Conservation (phyloP, 2,113 vertebrate genomes). For the Theropithecus gelada region DNA sequence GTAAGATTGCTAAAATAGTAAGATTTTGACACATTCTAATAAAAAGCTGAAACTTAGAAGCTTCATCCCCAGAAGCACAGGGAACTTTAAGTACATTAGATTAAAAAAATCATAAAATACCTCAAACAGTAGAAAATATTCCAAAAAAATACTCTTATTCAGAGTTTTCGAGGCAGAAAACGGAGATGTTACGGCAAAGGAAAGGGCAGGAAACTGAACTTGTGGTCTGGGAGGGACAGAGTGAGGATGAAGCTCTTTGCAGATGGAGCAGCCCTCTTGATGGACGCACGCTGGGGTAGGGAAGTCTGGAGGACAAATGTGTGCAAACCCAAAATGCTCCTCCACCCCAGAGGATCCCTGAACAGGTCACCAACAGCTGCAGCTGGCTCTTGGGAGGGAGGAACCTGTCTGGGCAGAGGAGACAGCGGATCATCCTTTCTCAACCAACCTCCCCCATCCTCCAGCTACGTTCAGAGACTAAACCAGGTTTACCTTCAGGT, state of each 20-base stretch:
- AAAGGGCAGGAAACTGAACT: neutral
- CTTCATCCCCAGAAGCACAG: neutral
- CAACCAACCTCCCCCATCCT: neutral
- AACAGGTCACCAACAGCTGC: constrained; percentile 41
- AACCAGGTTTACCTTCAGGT: constrained; percentile 59
- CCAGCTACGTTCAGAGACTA: neutral
- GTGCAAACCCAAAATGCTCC: neutral
- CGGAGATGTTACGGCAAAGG: neutral
- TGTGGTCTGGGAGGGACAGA: too few relatives aligned
- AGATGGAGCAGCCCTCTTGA: neutral
- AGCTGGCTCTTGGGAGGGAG: neutral
- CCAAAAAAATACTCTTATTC: neutral
- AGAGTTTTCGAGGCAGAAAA: neutral
- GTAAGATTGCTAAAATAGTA: too few relatives aligned
- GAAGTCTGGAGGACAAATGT: neutral
- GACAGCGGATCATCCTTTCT: neutral
- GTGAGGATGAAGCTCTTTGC: neutral
- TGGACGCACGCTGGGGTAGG: accelerated
- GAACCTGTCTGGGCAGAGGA: constrained; percentile 13
- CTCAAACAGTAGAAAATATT: neutral
- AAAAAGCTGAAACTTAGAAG: constrained; percentile 10
- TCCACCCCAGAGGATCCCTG: neutral
- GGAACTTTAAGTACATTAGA: neutral
- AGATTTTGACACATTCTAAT: neutral
- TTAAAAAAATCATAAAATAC: neutral